Conservation (phyloP, 2,888 invertebrate genomes). For the Drosophila neonasuta region DNA sequence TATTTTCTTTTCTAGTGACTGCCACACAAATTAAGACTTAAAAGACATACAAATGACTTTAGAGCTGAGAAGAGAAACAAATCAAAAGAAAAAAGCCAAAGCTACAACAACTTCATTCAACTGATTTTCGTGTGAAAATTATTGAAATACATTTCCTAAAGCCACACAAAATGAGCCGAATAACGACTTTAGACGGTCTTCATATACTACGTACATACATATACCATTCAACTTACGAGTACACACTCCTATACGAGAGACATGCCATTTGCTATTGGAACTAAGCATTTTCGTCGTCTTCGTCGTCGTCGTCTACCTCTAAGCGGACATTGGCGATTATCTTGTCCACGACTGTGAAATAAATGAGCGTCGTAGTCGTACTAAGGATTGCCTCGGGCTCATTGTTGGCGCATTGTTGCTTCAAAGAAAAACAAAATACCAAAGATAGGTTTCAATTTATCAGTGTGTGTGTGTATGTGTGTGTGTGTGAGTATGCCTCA, state of each 20-base stretch:
- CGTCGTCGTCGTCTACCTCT: slow-evolving; percentile 57
- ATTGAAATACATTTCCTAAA: slow-evolving; percentile 75
- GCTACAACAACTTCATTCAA: slow-evolving; percentile 62
- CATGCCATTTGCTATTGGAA: slow-evolving; percentile 44
- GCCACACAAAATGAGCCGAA: slow-evolving; percentile 57
- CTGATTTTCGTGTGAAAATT: slow-evolving; percentile 75
- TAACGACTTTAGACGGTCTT: slow-evolving; percentile 38
- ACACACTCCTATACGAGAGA: slow-evolving; percentile 2
- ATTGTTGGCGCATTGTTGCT: slow-evolving; percentile 75
- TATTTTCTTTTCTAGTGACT: slow-evolving; percentile 17
- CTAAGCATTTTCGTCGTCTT: slow-evolving; percentile 44
- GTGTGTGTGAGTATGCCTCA: slow-evolving; percentile 2
- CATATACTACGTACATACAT: slow-evolving; percentile 10
- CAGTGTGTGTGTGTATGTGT: slow-evolving; percentile 45
- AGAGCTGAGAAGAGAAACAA: slow-evolving; percentile 21
- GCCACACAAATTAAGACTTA: slow-evolving; percentile 67
- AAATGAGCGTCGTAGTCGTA: slow-evolving; percentile 76
- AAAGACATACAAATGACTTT: slow-evolving; percentile 52
- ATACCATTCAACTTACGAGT: background rate
- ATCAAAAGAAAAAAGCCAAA: slow-evolving; percentile 13
- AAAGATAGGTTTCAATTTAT: slow-evolving; percentile 69
- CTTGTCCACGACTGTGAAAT: slow-evolving; percentile 78
- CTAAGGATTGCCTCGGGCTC: slow-evolving; percentile 64
- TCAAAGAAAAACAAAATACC: slow-evolving; percentile 67
- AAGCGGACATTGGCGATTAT: slow-evolving; percentile 78